phyloP scores from a whole-genome alignment of 30 jellyfish, hydroid and myxozoan species.

The Rhopilema esculentum region DNA sequence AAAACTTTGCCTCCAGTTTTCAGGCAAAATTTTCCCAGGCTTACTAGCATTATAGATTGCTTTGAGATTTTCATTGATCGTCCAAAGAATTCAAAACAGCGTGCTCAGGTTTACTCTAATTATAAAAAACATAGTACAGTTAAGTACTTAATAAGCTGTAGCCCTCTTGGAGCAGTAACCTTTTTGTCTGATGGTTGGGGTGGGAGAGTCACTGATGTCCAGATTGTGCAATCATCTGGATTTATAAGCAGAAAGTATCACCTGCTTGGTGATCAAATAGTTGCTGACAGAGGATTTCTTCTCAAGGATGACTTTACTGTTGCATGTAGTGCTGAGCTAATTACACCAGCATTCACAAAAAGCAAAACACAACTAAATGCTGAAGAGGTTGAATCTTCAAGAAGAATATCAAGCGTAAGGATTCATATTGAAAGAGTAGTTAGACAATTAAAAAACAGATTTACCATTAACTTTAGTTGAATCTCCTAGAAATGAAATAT shows the following conservation, averaged over 20 bases:
- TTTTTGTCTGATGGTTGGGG: slow-evolving; percentile 68
- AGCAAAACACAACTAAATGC: slow-evolving; percentile 42
- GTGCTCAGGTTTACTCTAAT: slow-evolving; percentile 47
- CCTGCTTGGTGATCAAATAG: slow-evolving; percentile 41
- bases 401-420: background rate
- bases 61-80: slow-evolving; percentile 73
- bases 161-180: slow-evolving; percentile 65
- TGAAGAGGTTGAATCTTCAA: slow-evolving; percentile 4
- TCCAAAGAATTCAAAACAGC: slow-evolving; percentile 57
- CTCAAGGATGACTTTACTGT: slow-evolving; percentile 38
- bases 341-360: slow-evolving; percentile 52
- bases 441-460: background rate
- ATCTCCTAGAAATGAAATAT: background rate
- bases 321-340: slow-evolving; percentile 39
- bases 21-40: slow-evolving; percentile 52
- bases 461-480: background rate
- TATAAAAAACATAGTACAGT: slow-evolving; percentile 66
- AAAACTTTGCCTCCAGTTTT: slow-evolving; percentile 62
- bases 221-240: slow-evolving; percentile 59
- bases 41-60: slow-evolving; percentile 71
- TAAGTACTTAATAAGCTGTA: slow-evolving; percentile 51
- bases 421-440: background rate
- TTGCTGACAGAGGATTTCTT: slow-evolving; percentile 72
- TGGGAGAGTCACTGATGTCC: slow-evolving; percentile 62
- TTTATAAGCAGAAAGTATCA: slow-evolving; percentile 19